Evolutionary conservation across 2,113 vertebrate genomes (phyloP).

Genomic region (Greenwoodochromis staneri): DNA sequence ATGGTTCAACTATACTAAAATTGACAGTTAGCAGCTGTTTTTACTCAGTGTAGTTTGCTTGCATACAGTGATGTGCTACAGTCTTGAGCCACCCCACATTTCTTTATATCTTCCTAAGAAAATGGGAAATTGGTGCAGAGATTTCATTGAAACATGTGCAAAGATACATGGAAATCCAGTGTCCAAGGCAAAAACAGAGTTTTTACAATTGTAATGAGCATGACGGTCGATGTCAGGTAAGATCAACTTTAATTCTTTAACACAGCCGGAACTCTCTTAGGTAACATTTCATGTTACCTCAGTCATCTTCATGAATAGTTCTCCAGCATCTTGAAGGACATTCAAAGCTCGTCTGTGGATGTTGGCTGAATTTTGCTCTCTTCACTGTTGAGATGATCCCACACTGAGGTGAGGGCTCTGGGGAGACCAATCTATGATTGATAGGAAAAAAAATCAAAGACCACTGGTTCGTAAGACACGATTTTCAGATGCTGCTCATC

Average conservation of each 20-base stretch:
- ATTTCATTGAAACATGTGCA: neutral
- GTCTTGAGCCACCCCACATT: neutral
- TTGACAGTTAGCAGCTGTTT: neutral
- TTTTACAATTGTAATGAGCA: neutral
- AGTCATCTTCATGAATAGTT: neutral
- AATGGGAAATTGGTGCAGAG: neutral
- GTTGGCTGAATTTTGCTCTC: neutral
- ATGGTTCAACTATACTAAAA: neutral
- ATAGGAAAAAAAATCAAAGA: neutral
- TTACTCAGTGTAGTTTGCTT: neutral
- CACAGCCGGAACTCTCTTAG: neutral
- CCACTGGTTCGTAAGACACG: rapidly evolving
- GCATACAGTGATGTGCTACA: neutral
- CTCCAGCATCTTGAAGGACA: neutral
- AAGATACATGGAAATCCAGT: neutral
- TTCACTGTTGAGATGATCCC: neutral
- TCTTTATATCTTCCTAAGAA: neutral
- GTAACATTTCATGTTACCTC: neutral
- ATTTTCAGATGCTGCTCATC: neutral
- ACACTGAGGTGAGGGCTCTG: neutral
- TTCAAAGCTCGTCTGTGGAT: neutral
- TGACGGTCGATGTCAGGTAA: neutral
- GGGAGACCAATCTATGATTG: neutral
- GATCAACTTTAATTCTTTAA: neutral
- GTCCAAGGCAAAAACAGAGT: neutral